phyloP scores from a whole-genome alignment of 37 sponge, comb jelly and placozoan genomes.

The Aphrocallistes beatrix region DNA sequence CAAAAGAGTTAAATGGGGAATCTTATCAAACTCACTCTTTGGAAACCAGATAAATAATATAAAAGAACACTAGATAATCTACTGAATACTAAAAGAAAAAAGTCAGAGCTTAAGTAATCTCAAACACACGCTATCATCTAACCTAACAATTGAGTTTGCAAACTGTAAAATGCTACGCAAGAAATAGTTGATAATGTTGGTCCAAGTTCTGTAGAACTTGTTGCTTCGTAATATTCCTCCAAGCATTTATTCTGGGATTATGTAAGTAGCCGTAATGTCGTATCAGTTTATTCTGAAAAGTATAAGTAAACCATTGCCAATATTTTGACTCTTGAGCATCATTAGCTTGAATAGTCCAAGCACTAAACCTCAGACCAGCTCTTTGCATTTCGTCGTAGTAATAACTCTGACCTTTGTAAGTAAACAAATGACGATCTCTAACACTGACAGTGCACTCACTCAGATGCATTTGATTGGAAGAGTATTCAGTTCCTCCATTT shows the following conservation, averaged over 20 bases:
- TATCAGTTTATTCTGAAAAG: background rate
- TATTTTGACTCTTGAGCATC: background rate
- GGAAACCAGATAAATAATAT: too few relatives aligned
- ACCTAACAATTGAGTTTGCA: too few relatives aligned
- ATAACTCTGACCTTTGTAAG: background rate
- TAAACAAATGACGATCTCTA: background rate
- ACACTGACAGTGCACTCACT: background rate
- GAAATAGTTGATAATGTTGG: background rate
- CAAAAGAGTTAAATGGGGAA: too few relatives aligned
- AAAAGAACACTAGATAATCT: too few relatives aligned
- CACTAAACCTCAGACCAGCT: background rate
- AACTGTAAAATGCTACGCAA: too few relatives aligned
- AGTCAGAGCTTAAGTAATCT: too few relatives aligned
- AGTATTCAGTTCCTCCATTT: background rate
- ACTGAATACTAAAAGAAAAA: too few relatives aligned
- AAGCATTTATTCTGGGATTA: background rate
- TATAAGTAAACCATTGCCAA: constrained; percentile 12
- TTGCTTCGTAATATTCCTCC: background rate
- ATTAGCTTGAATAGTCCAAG: background rate
- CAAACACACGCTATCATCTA: too few relatives aligned
- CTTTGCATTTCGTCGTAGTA: background rate
- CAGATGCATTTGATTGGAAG: background rate
- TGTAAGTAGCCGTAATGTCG: background rate
- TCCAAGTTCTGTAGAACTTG: background rate
- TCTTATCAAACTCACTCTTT: too few relatives aligned